Percentiles rank a stretch among this genome's conserved stretches.
Evolutionary conservation across 2,113 vertebrate species (phyloP).

Genomic region (Ifrita kowaldi): DNA sequence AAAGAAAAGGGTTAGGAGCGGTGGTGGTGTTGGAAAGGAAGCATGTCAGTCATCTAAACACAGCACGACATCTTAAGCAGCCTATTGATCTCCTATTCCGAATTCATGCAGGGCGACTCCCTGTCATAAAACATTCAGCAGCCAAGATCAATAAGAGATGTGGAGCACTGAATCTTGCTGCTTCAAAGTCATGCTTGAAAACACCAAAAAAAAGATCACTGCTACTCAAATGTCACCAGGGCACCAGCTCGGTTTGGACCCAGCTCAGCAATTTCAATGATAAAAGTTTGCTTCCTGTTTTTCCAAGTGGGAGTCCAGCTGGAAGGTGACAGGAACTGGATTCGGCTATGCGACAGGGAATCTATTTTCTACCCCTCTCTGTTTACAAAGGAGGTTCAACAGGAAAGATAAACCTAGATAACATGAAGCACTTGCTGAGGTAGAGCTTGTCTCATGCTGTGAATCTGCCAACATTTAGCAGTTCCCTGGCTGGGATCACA

Average conservation of each 20-base stretch:
- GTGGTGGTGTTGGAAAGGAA: background rate
- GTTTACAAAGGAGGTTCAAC: slow-evolving; percentile 13
- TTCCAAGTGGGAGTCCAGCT: background rate
- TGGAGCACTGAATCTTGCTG: slow-evolving; percentile 41
- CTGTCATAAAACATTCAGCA: slow-evolving; percentile 74
- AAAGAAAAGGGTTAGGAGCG: background rate
- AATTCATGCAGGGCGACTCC: slow-evolving; percentile 55
- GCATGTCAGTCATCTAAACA: background rate
- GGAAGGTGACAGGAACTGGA: slow-evolving; percentile 2
- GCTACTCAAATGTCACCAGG: slow-evolving; percentile 38
- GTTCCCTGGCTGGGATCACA: background rate
- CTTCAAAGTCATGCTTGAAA: slow-evolving; percentile 59
- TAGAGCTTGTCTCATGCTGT: background rate
- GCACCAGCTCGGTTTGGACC: background rate
- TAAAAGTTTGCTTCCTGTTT: slow-evolving; percentile 27
- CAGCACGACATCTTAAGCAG: slow-evolving; percentile 49
- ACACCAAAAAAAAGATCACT: slow-evolving; percentile 23
- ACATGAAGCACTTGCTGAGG: background rate
- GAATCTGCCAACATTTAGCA: background rate
- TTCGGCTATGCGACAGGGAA: slow-evolving; percentile 7
- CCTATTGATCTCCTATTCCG: slow-evolving; percentile 65
- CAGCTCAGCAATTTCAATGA: slow-evolving; percentile 9
- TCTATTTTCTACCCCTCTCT: slow-evolving; percentile 36
- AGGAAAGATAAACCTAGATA: slow-evolving; percentile 30
- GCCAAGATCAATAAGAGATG: slow-evolving; percentile 69